phyloP scores from a whole-genome alignment of 2,888 invertebrate species.

The Proisotoma minuta region DNA sequence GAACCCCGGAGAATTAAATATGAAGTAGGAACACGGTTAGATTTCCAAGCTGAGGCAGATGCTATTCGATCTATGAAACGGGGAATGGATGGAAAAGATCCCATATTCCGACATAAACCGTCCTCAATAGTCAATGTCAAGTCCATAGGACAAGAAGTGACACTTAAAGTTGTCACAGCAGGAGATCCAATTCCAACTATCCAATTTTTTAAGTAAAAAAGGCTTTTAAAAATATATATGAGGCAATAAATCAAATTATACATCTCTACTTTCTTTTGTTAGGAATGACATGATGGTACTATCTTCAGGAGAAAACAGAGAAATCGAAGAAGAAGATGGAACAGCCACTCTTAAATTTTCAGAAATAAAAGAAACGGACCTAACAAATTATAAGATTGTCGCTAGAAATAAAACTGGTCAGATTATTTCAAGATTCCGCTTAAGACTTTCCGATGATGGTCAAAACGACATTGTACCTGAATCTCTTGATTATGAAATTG shows the following conservation, averaged over 20 bases:
- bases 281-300: constrained; percentile 73
- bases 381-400: constrained; percentile 82
- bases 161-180: constrained; percentile 75
- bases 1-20: constrained; percentile 68
- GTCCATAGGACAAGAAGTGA: constrained; percentile 61
- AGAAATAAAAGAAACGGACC: constrained; percentile 70
- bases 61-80: constrained; percentile 71
- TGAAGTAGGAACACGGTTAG: constrained; percentile 78
- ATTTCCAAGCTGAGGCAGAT: constrained; percentile 81
- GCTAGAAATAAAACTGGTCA: constrained; percentile 76
- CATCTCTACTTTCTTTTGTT: constrained; percentile 33
- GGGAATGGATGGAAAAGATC: constrained; percentile 51
- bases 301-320: constrained; percentile 6
- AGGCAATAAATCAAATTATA: too few species aligned
- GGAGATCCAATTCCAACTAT: constrained; percentile 81
- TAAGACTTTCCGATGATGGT: constrained; percentile 7
- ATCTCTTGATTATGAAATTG: constrained; percentile 7
- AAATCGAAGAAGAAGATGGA: constrained; percentile 11
- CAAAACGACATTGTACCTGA: constrained; percentile 7
- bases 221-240: too few species aligned
- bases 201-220: constrained; percentile 75
- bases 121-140: constrained; percentile 73
- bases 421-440: constrained; percentile 55
- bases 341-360: constrained; percentile 70
- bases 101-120: constrained; percentile 91